Evolutionary conservation across 2,113 vertebrate genomes (phyloP).

Genomic region (Oreotrochilus melanogaster): DNA sequence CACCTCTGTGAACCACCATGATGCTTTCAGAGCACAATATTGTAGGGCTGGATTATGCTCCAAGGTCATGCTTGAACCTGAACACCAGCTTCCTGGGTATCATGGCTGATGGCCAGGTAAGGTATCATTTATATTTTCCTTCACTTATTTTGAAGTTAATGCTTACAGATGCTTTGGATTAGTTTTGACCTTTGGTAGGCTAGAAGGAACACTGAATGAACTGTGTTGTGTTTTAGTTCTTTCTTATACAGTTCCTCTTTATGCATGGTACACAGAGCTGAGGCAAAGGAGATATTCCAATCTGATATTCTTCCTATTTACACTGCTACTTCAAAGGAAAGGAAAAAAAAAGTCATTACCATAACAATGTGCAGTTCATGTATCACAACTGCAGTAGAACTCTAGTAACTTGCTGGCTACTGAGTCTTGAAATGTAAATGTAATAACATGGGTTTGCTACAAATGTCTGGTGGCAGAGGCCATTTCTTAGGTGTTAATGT

Average conservation of each 20-base stretch:
- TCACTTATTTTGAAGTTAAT: neutral
- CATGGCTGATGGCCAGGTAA: neutral
- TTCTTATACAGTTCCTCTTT: neutral
- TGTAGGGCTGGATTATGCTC: neutral
- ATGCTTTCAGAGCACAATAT: neutral
- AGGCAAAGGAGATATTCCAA: neutral
- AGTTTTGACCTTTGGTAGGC: neutral
- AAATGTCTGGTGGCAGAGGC: slow-evolving; percentile 43
- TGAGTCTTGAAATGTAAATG: slow-evolving; percentile 53
- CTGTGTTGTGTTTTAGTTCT: neutral
- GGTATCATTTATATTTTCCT: neutral
- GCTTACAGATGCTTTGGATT: neutral
- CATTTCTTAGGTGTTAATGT: slow-evolving; percentile 4
- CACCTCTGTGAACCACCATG: neutral
- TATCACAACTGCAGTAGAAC: slow-evolving; percentile 62
- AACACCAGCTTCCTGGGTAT: neutral
- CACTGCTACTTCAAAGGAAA: slow-evolving; percentile 42
- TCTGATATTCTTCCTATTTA: slow-evolving; percentile 54
- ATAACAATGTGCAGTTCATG: slow-evolving; percentile 66
- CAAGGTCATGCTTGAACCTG: neutral
- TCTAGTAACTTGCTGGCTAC: slow-evolving; percentile 50
- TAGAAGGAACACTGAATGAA: neutral
- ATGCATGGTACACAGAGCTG: neutral
- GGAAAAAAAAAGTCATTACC: slow-evolving; percentile 41
- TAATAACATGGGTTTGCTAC: slow-evolving; percentile 46